Evolutionary conservation across 2,113 vertebrate species (phyloP), one percentile per base, ranked within the genome.

Genomic region (Grammomys dolichurus): DNA sequence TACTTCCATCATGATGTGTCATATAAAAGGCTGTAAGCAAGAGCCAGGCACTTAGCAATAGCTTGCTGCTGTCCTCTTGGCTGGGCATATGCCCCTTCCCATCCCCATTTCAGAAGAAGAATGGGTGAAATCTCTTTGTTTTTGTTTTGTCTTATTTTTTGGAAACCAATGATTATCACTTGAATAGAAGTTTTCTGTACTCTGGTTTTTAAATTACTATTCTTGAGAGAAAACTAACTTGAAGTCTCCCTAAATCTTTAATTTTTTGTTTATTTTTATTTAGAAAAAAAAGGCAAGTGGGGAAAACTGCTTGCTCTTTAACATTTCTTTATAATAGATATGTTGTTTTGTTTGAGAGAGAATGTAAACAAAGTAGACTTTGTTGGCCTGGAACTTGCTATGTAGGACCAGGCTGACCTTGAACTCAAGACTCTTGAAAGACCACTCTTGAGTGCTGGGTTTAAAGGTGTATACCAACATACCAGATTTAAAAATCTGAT

Each of bases 161-260:
- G 65, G 87, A 96, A 40, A 14, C 82, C 12, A 60, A 40, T 70
- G 48, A 26, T 93, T 93, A 90, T 69, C 54, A 51, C 90, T 92
- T 92, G 36, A 93, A 89, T 16, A 91, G 40, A 28, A 90, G 24
- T 88, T 94, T 95, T 46, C 43, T 80, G 5, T 43, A 72, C 22
- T 70, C 70, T 58, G 3, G 28, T 90, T 48, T 95, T 94, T 86
- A 85, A 90, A 87, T 93, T 93, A 70, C 94, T 96, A 91, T 88
- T 73, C 89, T 0, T 54, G 81, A 89, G 10, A 87, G 56, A 93
- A 77, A 72, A 72, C 87, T 90, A 78, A 84, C 43, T 88, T 8
- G 10, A 33, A 65, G 70, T 91, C 48, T 51, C 6, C 40, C 43
- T 85, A 43, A 63, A 63, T 63, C 93, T 78, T 13, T 58, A 73